Conservation (phyloP, 2,888 invertebrate species). For the Cetonia aurata region DNA sequence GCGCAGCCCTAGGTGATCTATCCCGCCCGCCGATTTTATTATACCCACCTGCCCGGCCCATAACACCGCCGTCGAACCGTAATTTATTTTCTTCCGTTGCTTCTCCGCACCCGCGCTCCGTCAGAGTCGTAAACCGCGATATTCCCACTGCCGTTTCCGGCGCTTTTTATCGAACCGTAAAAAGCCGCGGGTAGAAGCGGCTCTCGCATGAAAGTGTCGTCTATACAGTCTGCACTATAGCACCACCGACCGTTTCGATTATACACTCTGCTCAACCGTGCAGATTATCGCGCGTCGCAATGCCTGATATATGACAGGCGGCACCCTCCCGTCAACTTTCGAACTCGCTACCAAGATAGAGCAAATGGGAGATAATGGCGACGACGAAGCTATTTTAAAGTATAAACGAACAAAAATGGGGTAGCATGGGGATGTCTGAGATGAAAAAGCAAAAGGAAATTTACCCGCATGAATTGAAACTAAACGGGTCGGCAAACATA, state of each 20-base stretch:
- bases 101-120: too few relatives aligned
- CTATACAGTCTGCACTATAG: too few relatives aligned
- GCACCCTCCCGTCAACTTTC: neutral
- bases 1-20: too few relatives aligned
- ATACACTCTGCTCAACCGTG: neutral
- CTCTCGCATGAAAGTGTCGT: too few relatives aligned
- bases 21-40: too few relatives aligned
- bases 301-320: neutral
- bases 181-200: neutral
- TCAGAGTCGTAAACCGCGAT: neutral
- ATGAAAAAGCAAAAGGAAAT: too few relatives aligned
- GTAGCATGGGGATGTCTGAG: neutral
- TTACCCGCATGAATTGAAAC: conserved; percentile 3
- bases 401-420: neutral
- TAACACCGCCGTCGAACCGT: too few relatives aligned
- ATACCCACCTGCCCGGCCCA: too few relatives aligned
- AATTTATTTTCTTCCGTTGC: too few relatives aligned
- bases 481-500: neutral
- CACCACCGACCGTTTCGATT: neutral
- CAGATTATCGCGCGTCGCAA: conserved; percentile 1
- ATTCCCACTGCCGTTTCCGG: neutral
- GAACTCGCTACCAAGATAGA: neutral
- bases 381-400: neutral
- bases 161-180: conserved; percentile 12
- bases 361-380: conserved; percentile 3